phyloP scores from a whole-genome alignment of 1,140 invertebrate genomes.

The Megalonaias nervosa region DNA sequence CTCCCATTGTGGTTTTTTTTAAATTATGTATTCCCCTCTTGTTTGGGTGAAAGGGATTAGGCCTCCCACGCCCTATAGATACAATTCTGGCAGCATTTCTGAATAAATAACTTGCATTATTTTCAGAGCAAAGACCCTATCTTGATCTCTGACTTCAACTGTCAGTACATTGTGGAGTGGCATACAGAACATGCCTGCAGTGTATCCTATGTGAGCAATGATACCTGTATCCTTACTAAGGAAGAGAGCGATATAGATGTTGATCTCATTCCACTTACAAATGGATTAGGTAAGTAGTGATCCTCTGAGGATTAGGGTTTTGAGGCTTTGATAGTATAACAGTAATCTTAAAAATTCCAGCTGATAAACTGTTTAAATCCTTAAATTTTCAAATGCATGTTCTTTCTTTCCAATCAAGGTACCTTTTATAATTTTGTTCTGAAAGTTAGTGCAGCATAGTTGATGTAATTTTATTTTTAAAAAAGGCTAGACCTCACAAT shows the following conservation, averaged over 20 bases:
- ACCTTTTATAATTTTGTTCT: too few relatives aligned
- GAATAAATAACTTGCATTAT: neutral
- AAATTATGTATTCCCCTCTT: neutral
- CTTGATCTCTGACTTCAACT: constrained; percentile 48
- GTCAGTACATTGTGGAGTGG: constrained; percentile 58
- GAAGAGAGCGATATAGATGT: constrained; percentile 58
- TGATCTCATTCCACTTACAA: constrained; percentile 57
- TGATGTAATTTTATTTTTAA: too few relatives aligned
- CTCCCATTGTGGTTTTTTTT: neutral
- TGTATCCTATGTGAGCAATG: constrained; percentile 42
- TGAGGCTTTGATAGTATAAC: too few relatives aligned
- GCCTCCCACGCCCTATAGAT: neutral
- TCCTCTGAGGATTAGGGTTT: too few relatives aligned
- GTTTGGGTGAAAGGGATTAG: neutral
- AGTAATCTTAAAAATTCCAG: too few relatives aligned
- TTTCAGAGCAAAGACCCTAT: constrained; percentile 60
- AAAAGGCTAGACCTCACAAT: too few relatives aligned
- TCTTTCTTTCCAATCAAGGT: too few relatives aligned
- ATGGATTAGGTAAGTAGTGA: neutral
- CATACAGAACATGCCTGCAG: constrained; percentile 64
- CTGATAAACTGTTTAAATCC: too few relatives aligned
- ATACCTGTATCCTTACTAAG: constrained; percentile 51
- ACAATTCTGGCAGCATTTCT: neutral
- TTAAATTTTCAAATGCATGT: too few relatives aligned
- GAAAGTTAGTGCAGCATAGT: too few relatives aligned